These are phyloP conservation scores for Anastrepha ludens DNA, from an alignment of 1,140 invertebrate genomes.

Conservation along the genomic window DNA sequence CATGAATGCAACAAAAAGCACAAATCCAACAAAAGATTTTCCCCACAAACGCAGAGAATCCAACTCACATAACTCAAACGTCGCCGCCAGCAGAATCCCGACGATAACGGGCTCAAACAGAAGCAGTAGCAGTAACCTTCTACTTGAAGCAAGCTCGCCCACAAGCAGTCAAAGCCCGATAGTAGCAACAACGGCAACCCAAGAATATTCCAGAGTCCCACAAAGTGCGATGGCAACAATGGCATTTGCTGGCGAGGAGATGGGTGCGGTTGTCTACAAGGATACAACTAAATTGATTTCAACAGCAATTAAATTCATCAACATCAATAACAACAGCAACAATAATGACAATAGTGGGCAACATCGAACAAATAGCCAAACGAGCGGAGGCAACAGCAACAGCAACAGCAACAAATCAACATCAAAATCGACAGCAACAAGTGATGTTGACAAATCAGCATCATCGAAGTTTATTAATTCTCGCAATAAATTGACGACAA, in stretches of 20 bases:
- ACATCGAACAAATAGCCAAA: not conserved
- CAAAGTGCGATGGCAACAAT: not conserved
- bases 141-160: not conserved
- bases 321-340: not conserved
- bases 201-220: not conserved
- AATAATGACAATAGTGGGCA: not conserved
- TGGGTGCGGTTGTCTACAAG: not conserved
- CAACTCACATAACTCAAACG: not conserved
- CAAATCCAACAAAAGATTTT: not conserved
- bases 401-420: not conserved
- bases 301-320: slow-evolving; percentile 33
- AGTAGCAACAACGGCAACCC: not conserved
- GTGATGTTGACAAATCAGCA: slow-evolving; percentile 1
- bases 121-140: not conserved
- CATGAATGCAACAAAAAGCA: not conserved
- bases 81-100: not conserved
- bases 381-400: not conserved
- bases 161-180: not conserved
- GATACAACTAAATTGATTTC: slow-evolving; percentile 24
- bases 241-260: not conserved
- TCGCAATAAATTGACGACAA: slow-evolving; percentile 39
- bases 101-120: not conserved
- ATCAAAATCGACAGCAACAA: slow-evolving; percentile 26
- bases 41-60: not conserved
- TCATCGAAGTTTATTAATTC: slow-evolving; percentile 42